Evolutionary conservation across 2,113 vertebrate genomes (phyloP).

Genomic region (Campylomormyrus tamandua): DNA sequence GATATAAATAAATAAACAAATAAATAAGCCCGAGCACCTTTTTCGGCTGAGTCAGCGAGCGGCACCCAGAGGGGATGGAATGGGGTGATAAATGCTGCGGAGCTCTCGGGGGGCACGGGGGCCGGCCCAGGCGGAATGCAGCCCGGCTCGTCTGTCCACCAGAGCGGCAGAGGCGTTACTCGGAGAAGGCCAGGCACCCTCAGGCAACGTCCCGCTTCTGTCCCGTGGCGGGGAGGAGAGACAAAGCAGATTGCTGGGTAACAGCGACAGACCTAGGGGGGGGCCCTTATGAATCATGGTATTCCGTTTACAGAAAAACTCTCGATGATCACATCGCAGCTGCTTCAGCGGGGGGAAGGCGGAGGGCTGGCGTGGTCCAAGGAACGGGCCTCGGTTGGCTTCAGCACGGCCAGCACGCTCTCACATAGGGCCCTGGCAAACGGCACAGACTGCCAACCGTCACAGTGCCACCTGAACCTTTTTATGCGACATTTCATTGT

Average conservation of each 20-base stretch:
- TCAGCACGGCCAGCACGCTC: background rate
- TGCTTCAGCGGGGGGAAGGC: background rate
- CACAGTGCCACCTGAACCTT: background rate
- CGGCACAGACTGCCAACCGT: background rate
- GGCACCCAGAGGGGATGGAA: background rate
- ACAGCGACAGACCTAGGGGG: background rate
- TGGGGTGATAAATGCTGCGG: background rate
- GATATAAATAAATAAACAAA: background rate
- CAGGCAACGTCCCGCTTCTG: background rate
- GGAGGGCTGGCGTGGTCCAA: background rate
- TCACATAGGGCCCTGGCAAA: background rate
- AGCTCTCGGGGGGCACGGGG: background rate
- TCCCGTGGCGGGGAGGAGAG: background rate
- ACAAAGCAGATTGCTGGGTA: background rate
- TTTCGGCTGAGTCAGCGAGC: background rate
- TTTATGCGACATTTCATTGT: background rate
- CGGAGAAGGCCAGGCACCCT: background rate
- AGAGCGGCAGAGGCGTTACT: background rate
- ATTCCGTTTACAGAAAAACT: background rate
- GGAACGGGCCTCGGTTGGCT: background rate
- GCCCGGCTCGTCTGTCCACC: background rate
- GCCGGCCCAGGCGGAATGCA: background rate
- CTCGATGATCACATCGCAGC: background rate
- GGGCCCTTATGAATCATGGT: background rate
- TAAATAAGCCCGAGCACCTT: background rate